Base-by-base conservation (phyloP, 1,140 invertebrate genomes). In the Scaptomyza hsui region DNA sequence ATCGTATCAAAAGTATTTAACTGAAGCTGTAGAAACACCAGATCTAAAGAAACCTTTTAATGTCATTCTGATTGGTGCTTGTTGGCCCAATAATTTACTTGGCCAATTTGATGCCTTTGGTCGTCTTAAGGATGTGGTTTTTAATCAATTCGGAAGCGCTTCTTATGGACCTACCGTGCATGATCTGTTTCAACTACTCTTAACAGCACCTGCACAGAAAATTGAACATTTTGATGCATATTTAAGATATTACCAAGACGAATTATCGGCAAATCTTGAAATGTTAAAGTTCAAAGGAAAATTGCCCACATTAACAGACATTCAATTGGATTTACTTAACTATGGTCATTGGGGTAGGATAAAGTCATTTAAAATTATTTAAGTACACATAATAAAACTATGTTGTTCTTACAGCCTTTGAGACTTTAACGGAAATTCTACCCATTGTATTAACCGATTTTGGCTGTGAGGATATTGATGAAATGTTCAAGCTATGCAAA, bases 321-420 rank as follows among this genome's bases (percentile, higher is more conserved):
- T 89, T 6, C 78, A 88, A 21, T n/a, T 82, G 39, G 78, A 88
- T 32, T 39, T 86, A 16, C 61, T 89, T 1, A 70, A 70, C 13
- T 70, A 45, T 26, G 74, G 78, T 2, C 47, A 75, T 56, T 82
- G 67, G 69, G 74, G 82, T 86, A 75, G 60, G 74, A 2, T 1
- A 9, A 29, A 9, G 9, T 1, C 6, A 29, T n/a, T n/a, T n/a
- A n/a, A n/a, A n/a, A n/a, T n/a, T n/a, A n/a, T n/a, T n/a, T n/a
- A n/a, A 13, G 4, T 24, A 4, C 4, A 24, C 24, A 1, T 13
- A 39, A 29, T 0, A 19, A 18, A 15, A 39, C 10, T 16, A 9
- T 24, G 7, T 15, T 24, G 7, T 15, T 32, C 4, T 62, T 42
- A 12, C 19, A 86, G 83, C 47, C 0, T 88, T 78, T 10, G 67